phyloP scores from a whole-genome alignment of 2,888 invertebrate genomes.

The Polylopha cassiicola region DNA sequence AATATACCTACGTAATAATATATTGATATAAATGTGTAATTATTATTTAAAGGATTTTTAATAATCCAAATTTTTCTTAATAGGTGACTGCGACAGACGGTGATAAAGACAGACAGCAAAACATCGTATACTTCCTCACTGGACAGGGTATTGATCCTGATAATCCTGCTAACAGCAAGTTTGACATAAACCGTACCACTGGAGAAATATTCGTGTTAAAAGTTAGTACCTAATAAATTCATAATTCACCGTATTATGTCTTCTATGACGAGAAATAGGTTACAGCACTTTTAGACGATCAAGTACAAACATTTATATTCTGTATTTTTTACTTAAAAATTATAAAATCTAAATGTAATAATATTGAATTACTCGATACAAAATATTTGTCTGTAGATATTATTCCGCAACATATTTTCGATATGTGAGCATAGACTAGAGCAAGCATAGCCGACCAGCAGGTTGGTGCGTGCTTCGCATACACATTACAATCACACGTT shows the following conservation, averaged over 20 bases:
- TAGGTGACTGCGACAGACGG: constrained; percentile 98
- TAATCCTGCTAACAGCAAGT: constrained; percentile 96
- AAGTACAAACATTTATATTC: too few relatives aligned
- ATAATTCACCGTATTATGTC: too few relatives aligned
- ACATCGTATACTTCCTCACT: constrained; percentile 96
- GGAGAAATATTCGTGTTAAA: constrained; percentile 97
- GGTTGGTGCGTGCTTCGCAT: constrained; percentile 45
- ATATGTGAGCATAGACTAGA: constrained; percentile 20
- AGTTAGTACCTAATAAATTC: constrained; percentile 74
- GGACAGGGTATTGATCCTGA: constrained; percentile 97
- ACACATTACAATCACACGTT: constrained; percentile 53
- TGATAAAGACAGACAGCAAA: constrained; percentile 95
- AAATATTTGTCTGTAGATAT: background rate
- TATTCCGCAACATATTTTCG: constrained; percentile 6
- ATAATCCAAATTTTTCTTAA: constrained; percentile 20
- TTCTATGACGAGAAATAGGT: too few relatives aligned
- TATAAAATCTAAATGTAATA: too few relatives aligned
- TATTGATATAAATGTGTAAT: too few relatives aligned
- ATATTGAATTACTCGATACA: too few relatives aligned
- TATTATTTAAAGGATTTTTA: too few relatives aligned
- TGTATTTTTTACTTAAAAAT: too few relatives aligned
- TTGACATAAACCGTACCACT: constrained; percentile 96
- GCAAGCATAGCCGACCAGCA: constrained; percentile 35
- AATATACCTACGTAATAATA: too few relatives aligned
- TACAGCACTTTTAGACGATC: too few relatives aligned